phyloP scores from a whole-genome alignment of 2,113 vertebrate genomes.

The Hucho hucho region DNA sequence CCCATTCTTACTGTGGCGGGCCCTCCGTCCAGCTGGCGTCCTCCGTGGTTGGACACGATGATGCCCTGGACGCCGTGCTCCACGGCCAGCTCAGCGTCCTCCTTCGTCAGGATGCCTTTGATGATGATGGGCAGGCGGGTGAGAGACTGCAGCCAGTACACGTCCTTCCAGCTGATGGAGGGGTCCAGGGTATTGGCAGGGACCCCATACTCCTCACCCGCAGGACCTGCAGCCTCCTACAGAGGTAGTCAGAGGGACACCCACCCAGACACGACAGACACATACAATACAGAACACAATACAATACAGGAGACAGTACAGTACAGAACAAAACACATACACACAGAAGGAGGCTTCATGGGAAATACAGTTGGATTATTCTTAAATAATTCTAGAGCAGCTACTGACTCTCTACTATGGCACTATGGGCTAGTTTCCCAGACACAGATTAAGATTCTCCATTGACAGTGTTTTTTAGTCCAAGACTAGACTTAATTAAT shows the following conservation, averaged over 20 bases:
- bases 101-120: constrained; percentile 95
- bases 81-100: constrained; percentile 92
- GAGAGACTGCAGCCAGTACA: constrained; percentile 84
- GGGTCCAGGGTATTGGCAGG: constrained; percentile 79
- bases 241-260: constrained; percentile 9
- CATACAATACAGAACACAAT: too few relatives aligned
- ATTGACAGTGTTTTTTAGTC: too few relatives aligned
- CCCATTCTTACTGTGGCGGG: constrained; percentile 79
- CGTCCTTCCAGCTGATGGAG: constrained; percentile 88
- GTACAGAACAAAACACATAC: not conserved
- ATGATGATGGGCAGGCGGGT: constrained; percentile 90
- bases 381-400: not conserved
- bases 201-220: constrained; percentile 66
- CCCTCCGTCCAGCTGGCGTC: constrained; percentile 90
- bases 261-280: not conserved
- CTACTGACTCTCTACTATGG: not conserved
- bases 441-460: too few relatives aligned
- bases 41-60: constrained; percentile 95
- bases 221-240: constrained; percentile 62
- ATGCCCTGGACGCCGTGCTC: constrained; percentile 87
- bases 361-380: too few relatives aligned
- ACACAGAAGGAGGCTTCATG: not conserved
- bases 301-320: too few relatives aligned
- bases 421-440: not conserved
- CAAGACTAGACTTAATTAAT: too few relatives aligned